Evolutionary conservation across 2,888 invertebrate species (phyloP).

Genomic region (Cerastis rubricosa): DNA sequence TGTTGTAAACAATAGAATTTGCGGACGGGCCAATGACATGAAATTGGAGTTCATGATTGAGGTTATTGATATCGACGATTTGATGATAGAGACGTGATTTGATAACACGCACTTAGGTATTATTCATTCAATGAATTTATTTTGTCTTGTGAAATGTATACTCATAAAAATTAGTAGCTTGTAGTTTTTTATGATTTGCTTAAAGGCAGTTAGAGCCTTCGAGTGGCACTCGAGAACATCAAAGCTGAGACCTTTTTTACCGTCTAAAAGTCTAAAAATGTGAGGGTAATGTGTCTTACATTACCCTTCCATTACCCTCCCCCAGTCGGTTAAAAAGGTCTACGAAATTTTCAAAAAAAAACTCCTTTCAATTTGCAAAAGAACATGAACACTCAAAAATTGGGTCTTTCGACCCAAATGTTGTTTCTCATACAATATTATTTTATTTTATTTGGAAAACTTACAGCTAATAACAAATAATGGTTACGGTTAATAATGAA

Average conservation of each 20-base stretch:
- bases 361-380: background rate
- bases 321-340: too few relatives aligned
- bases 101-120: slow-evolving; percentile 21
- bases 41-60: slow-evolving; percentile 44
- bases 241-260: background rate
- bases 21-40: slow-evolving; percentile 22
- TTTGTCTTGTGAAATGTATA: background rate
- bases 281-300: too few relatives aligned
- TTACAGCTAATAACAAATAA: background rate
- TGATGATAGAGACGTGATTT: slow-evolving; percentile 12
- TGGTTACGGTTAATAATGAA: background rate
- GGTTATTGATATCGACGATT: slow-evolving; percentile 31
- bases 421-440: background rate
- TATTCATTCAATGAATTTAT: slow-evolving; percentile 7
- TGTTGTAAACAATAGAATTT: slow-evolving; percentile 46
- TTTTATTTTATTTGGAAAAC: background rate
- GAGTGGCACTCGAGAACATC: background rate
- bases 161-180: background rate
- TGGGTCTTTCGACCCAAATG: background rate
- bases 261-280: too few relatives aligned
- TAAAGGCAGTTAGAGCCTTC: background rate
- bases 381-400: background rate
- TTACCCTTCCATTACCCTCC: too few relatives aligned
- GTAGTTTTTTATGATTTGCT: background rate
- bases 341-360: background rate